phyloP scores from a whole-genome alignment of 1,140 invertebrate species.

The Bombyx mandarina region DNA sequence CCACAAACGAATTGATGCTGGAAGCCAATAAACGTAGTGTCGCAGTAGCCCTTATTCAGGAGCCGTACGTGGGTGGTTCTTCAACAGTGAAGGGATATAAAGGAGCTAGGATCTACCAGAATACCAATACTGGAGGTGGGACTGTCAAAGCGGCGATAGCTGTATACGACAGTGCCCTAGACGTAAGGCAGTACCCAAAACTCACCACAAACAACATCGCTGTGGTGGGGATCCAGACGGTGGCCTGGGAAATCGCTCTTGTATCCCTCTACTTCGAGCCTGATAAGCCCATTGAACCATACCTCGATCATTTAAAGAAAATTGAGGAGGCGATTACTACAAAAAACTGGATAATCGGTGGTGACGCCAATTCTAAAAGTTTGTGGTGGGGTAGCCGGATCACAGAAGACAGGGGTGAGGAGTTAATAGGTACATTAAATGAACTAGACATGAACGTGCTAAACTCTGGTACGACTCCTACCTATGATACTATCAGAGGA shows the following conservation, averaged over 20 bases:
- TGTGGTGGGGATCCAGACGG: constrained; percentile 2
- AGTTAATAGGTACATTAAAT: constrained; percentile 3
- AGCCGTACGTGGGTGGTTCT: constrained; percentile 7
- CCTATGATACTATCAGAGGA: constrained; percentile 17
- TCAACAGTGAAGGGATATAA: constrained; percentile 1
- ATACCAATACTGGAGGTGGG: neutral
- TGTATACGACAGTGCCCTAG: constrained; percentile 6
- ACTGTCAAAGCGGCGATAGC: constrained; percentile 12
- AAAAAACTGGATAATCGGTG: constrained; percentile 12
- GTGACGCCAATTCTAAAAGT: constrained; percentile 20
- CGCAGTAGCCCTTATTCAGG: constrained; percentile 6
- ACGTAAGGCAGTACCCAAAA: constrained; percentile 3
- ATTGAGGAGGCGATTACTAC: neutral
- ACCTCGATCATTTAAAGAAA: constrained; percentile 8
- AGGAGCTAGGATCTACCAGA: constrained; percentile 6
- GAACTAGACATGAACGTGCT: constrained; percentile 14
- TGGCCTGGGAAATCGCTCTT: constrained; percentile 5
- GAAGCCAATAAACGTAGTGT: constrained; percentile 3
- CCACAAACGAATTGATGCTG: constrained; percentile 3
- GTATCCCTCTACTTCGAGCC: constrained; percentile 9
- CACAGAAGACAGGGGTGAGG: constrained; percentile 10
- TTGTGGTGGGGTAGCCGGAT: constrained; percentile 17
- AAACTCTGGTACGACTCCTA: constrained; percentile 16
- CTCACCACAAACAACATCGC: constrained; percentile 8
- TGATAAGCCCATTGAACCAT: constrained; percentile 6